These are phyloP conservation scores for Taxidea taxus DNA, from an alignment of 2,113 vertebrate species.

Conservation along the genomic window DNA sequence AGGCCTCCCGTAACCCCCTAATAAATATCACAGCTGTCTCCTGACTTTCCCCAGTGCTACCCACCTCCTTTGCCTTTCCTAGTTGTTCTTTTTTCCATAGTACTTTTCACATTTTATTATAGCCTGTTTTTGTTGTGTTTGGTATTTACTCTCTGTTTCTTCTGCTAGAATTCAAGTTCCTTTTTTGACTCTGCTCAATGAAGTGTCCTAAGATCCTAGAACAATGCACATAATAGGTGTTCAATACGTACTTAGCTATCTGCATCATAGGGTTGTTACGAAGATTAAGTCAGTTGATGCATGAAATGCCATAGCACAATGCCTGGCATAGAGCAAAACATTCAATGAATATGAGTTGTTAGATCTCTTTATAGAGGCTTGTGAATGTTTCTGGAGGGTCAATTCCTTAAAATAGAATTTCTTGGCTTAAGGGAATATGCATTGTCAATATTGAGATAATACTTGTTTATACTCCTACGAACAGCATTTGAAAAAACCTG, in stretches of 20 bases:
- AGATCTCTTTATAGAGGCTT: not conserved
- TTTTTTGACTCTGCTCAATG: not conserved
- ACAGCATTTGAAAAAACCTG: not conserved
- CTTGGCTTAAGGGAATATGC: not conserved
- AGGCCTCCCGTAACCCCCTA: not conserved
- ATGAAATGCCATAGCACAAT: not conserved
- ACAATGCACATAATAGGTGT: not conserved
- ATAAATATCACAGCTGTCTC: not conserved
- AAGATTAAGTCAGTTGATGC: not conserved
- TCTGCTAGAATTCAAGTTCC: not conserved
- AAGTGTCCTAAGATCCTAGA: not conserved
- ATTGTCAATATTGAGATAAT: not conserved
- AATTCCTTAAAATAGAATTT: not conserved
- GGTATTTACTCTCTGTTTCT: not conserved
- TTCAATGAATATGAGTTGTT: not conserved
- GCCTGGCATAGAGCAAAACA: not conserved
- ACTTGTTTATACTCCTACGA: not conserved
- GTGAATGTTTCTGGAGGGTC: not conserved
- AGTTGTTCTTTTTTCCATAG: not conserved
- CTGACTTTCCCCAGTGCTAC: not conserved
- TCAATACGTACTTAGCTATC: not conserved
- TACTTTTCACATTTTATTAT: not conserved
- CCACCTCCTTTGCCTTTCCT: not conserved
- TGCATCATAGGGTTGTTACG: not conserved
- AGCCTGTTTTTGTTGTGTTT: not conserved